Evolutionary conservation across 2,113 vertebrate species (phyloP), one percentile per base, ranked within the genome.

Genomic region (Atlantisia rogersi): DNA sequence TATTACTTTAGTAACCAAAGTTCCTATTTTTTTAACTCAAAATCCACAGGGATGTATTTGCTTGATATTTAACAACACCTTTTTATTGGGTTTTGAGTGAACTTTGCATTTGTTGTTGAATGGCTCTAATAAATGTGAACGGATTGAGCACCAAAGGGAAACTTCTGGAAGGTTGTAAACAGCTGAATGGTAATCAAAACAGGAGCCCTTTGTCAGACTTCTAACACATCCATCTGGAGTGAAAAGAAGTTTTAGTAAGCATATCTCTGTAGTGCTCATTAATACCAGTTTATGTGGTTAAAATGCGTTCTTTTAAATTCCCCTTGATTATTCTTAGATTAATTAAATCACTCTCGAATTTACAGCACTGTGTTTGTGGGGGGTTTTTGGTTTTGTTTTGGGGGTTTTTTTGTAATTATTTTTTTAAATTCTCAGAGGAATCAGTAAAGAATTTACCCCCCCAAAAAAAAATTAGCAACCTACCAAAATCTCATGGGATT

Each of bases 391-490:
- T 42, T 42, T 15, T 15, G 14, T 39, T 39, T 39, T 39, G 42
- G 42, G 42, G 42, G 18, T 48, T 2, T 8, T 62, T 67, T 64
- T 46, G 67, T 65, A 74, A 21, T 39, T 70, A 31, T 21, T 76
- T 10, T 75, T 15, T 52, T 82, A 46, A 4, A 35, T 67, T 67
- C 8, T 71, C 31, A 46, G 37, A 92, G 73, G 22, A 89, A 73
- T 25, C 0, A 0, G 7, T 15, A 7, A 92, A 78, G 12, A 55
- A 70, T 35, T 60, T 3, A 18, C 1, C 13, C 9, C 3, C 3
- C 9, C 3, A 42, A 14, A 22, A 76, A 22, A 76, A 53, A 46
- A 31, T 18, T 1, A 50, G 77, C 29, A 53, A 12, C 46, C 8
- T 9, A 73, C 15, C 11, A 15, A 26, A 48, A 71, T 4, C 6